phyloP scores from a whole-genome alignment of 2,797 vertebrate species.

The Schizopygopsis malacanthus region DNA sequence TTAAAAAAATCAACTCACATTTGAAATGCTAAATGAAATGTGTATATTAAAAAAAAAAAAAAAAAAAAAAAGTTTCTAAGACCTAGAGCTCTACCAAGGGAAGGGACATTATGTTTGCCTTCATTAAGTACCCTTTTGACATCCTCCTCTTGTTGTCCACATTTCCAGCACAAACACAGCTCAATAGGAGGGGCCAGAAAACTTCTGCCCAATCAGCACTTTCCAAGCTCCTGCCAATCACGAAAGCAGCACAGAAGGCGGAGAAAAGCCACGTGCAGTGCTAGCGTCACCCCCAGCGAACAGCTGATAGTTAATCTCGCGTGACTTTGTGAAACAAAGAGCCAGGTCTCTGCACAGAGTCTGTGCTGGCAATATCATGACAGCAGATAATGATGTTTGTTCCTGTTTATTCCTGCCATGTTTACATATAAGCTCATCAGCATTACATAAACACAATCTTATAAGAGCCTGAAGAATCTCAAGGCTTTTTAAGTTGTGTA shows the following conservation, averaged over 20 bases:
- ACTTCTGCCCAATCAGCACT: slow-evolving; percentile 19
- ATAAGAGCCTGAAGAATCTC: neutral
- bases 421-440: neutral
- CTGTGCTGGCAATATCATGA: neutral
- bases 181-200: neutral
- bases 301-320: slow-evolving; percentile 53
- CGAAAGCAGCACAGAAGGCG: neutral
- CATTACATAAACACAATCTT: slow-evolving; percentile 3
- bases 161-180: slow-evolving; percentile 19
- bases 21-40: neutral
- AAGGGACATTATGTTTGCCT: neutral
- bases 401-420: slow-evolving; percentile 16
- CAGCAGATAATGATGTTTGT: slow-evolving; percentile 32
- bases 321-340: slow-evolving; percentile 43
- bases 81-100: neutral
- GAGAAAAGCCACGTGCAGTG: slow-evolving; percentile 29
- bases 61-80: neutral
- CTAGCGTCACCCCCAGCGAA: slow-evolving; percentile 21
- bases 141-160: slow-evolving; percentile 24
- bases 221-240: slow-evolving; percentile 10
- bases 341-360: neutral
- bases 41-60: neutral
- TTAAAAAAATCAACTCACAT: neutral
- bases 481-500: slow-evolving; percentile 4
- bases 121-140: slow-evolving; percentile 1